Evolutionary conservation across 1,140 invertebrate genomes (phyloP), one percentile per base, ranked within the genome.

Genomic region (Cyphomyrmex costatus): DNA sequence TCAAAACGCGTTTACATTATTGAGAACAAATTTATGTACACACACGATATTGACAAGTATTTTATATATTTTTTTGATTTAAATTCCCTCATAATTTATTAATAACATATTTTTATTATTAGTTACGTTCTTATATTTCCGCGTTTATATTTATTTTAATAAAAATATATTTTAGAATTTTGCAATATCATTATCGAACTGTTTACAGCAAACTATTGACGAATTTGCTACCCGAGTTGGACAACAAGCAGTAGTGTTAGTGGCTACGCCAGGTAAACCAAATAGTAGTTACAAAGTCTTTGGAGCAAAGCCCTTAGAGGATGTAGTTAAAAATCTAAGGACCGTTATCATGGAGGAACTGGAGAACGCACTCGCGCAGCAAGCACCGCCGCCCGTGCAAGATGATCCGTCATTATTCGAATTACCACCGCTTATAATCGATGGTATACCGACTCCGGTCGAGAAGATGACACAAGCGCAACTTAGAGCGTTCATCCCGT

Each of bases 401-500:
- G 98, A 99, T 88, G 98, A 99, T 95, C 98, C 98, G 2, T 98
- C 98, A 63, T 95, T 99, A 53, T 99, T 99, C 95, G 99, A 99
- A 95, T 95, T 99, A 93, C 99, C 99, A 73, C 98, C 98, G 21
- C 96, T 99, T 53, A 98, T 99, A 88, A 99, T 99, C 90, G 99
- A 99, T 95, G 99, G 98, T 63, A 99, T 99, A 94, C 99, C 99
- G 46, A 99, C 99, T 58, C 99, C 98, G 2, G 98, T 99, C 0
- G 99, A 99, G 95, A 99, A 99, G 96, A 99, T 99, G 99, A 99
- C 99, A 27, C 99, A 99, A 94, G 99, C 99, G 51, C 99, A 99
- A 94, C 95, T 99, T 58, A 95, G 99, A 88, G 98, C 98, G 65
- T 99, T 99, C 94, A 99, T 99, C 91, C 99, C 99, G 60, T 96